A percentile compares a stretch with the other conserved stretches of the same genome.
These are phyloP conservation scores for Medauroidea extradentata DNA, from an alignment of 1,140 invertebrate species.

Conservation along the genomic window DNA sequence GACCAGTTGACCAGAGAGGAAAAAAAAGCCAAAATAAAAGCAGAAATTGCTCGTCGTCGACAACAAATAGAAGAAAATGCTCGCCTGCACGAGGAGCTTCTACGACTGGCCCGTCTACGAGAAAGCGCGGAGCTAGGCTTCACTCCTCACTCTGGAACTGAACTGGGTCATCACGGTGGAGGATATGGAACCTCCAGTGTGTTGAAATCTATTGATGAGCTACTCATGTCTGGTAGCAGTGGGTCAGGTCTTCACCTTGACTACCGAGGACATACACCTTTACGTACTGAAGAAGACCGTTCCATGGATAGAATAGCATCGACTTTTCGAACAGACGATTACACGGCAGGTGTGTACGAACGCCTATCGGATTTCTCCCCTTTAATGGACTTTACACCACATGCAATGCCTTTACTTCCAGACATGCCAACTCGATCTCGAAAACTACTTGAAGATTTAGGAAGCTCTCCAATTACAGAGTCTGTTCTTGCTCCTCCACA, in stretches of 20 bases:
- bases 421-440: conserved; percentile 58
- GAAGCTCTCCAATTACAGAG: conserved; percentile 49
- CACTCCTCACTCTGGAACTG: conserved; percentile 2
- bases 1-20: conserved; percentile 49
- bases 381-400: conserved; percentile 49
- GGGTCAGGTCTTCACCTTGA: conserved; percentile 18
- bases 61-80: conserved; percentile 59
- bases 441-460: conserved; percentile 56
- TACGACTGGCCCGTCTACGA: conserved; percentile 47
- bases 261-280: conserved; percentile 19
- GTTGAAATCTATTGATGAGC: conserved; percentile 50
- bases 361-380: conserved; percentile 46
- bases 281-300: conserved; percentile 45
- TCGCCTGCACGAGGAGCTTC: conserved; percentile 53
- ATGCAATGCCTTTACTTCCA: conserved; percentile 58
- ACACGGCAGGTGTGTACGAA: conserved; percentile 42
- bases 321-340: conserved; percentile 49
- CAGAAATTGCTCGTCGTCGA: conserved; percentile 55
- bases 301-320: conserved; percentile 50
- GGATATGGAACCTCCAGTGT: conserved; percentile 41
- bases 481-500: conserved; percentile 31
- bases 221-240: conserved; percentile 41
- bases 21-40: conserved; percentile 57
- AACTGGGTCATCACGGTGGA: conserved; percentile 11
- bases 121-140: conserved; percentile 42